A percentile compares a stretch with the other conserved stretches of the same genome.
phyloP scores from a whole-genome alignment of 2,113 vertebrate genomes.

The Xenus cinereus region DNA sequence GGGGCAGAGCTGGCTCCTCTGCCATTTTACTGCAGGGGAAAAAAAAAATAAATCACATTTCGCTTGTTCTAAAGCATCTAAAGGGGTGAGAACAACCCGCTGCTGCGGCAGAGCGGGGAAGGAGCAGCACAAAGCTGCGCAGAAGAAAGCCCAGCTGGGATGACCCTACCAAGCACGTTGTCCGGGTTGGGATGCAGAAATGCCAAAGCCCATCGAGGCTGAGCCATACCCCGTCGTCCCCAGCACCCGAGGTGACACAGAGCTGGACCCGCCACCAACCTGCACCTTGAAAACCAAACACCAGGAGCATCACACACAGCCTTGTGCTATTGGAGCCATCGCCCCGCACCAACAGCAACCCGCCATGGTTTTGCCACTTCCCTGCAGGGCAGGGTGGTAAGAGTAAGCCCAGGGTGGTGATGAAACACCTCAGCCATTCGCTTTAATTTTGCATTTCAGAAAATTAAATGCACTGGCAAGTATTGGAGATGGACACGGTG shows the following conservation, averaged over 20 bases:
- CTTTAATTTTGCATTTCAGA: neutral
- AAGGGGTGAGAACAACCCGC: neutral
- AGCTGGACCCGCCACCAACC: neutral
- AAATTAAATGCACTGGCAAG: fast-evolving
- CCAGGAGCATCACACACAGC: fast-evolving
- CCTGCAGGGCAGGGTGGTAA: neutral
- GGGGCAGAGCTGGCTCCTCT: neutral
- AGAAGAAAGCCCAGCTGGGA: neutral
- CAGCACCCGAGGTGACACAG: neutral
- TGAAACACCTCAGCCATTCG: neutral
- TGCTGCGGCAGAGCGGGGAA: fast-evolving
- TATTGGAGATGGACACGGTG: fast-evolving
- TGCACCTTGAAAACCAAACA: fast-evolving
- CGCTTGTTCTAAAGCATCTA: neutral
- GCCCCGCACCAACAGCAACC: neutral
- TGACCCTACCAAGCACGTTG: fast-evolving
- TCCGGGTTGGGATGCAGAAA: neutral
- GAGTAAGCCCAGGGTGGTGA: neutral
- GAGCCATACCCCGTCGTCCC: fast-evolving
- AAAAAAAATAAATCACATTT: neutral
- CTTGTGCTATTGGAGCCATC: fast-evolving
- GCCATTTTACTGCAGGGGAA: neutral
- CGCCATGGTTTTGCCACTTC: fast-evolving
- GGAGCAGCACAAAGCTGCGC: neutral
- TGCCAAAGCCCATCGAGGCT: fast-evolving